phyloP scores from a whole-genome alignment of 2,113 vertebrate genomes.

The Chelonoidis abingdonii region DNA sequence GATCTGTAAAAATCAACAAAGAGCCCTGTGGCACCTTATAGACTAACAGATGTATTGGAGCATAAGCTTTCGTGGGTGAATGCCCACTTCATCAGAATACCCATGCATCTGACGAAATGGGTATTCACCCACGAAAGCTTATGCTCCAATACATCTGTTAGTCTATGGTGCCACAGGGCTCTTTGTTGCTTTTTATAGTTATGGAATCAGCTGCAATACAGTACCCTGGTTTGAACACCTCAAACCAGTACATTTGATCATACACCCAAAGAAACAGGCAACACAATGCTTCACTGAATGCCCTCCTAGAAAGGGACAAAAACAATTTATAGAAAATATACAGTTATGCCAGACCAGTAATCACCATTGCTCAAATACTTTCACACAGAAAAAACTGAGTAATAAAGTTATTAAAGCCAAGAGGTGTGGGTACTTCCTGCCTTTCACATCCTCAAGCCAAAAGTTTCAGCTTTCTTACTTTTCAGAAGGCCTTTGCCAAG shows the following conservation, averaged over 20 bases:
- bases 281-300: not conserved
- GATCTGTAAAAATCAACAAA: no score
- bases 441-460: not conserved
- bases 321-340: not conserved
- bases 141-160: no score
- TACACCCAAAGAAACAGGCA: not conserved
- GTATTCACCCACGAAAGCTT: no score
- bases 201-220: not conserved
- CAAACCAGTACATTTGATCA: not conserved
- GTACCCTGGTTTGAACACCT: not conserved
- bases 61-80: no score
- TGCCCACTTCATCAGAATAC: no score
- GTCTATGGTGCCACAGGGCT: no score
- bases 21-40: no score
- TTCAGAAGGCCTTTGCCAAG: not conserved
- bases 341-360: not conserved
- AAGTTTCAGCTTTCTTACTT: not conserved
- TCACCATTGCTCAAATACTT: not conserved
- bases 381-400: not conserved
- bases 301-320: not conserved
- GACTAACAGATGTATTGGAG: no score
- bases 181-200: not conserved
- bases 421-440: not conserved
- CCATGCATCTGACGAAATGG: no score
- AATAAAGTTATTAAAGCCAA: not conserved